Conservation (phyloP, 2,888 invertebrate species). For the Podabrus alpinus region DNA sequence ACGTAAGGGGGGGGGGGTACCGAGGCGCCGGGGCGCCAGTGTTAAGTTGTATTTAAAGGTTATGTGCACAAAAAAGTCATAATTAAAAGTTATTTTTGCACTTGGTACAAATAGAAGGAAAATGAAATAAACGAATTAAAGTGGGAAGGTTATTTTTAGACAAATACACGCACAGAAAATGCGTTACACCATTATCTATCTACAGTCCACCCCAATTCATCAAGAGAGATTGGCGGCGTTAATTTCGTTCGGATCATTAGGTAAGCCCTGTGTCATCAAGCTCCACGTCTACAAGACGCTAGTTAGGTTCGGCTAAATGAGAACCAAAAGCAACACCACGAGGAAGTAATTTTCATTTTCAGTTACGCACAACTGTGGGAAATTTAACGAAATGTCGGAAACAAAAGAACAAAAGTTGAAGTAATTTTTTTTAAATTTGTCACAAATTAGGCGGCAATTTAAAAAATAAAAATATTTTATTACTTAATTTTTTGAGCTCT, state of each 20-base stretch:
- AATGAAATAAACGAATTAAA: not conserved
- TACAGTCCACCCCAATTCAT: conserved; percentile 39
- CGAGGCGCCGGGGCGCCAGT: not conserved
- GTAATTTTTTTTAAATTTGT: not conserved
- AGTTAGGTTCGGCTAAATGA: conserved; percentile 16
- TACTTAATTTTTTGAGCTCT: not conserved
- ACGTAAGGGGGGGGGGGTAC: not conserved
- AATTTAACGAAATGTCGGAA: not conserved
- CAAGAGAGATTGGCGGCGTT: conserved; percentile 42
- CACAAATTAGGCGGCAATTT: not conserved
- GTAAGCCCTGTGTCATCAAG: conserved; percentile 31
- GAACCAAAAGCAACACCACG: not conserved
- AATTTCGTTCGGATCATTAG: conserved; percentile 43
- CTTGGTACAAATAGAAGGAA: not conserved
- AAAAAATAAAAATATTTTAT: not conserved
- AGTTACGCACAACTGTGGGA: not conserved
- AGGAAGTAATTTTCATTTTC: not conserved
- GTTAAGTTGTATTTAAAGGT: no score
- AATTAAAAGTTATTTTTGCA: not conserved
- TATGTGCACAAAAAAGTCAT: no score
- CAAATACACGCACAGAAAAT: conserved; percentile 9
- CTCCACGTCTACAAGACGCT: conserved; percentile 26
- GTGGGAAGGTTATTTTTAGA: not conserved
- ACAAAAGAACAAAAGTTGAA: not conserved
- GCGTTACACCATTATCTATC: conserved; percentile 28